Conservation (phyloP, 37 sponge, comb jelly and placozoan genomes). For the Aphrocallistes beatrix region DNA sequence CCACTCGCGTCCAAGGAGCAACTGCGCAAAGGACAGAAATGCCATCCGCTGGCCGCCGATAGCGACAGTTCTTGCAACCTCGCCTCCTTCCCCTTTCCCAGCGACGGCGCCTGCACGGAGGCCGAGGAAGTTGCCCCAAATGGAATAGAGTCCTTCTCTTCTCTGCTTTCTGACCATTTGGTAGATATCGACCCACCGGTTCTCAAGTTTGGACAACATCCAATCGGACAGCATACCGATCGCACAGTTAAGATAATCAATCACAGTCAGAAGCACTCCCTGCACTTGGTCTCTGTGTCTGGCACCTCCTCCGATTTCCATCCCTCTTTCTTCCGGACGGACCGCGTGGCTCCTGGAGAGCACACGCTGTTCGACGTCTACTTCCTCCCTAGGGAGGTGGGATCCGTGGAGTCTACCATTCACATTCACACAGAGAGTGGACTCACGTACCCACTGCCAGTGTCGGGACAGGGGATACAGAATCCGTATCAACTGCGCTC, state of each 20-base stretch:
- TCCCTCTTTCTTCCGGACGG: slow-evolving; percentile 55
- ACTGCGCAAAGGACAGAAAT: not conserved
- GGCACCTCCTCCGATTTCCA: slow-evolving; percentile 61
- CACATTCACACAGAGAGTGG: slow-evolving; percentile 41
- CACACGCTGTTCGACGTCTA: slow-evolving; percentile 55
- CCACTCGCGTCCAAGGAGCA: not conserved
- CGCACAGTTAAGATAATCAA: slow-evolving; percentile 40
- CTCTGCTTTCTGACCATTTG: not conserved
- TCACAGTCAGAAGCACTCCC: slow-evolving; percentile 28
- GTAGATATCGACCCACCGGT: not conserved
- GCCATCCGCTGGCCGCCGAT: not conserved
- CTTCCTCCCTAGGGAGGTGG: slow-evolving; percentile 47
- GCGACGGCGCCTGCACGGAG: not conserved
- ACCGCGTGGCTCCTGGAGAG: slow-evolving; percentile 27
- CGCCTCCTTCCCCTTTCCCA: not conserved
- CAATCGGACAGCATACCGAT: not conserved
- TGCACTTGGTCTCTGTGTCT: slow-evolving; percentile 73
- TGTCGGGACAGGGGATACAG: slow-evolving; percentile 49
- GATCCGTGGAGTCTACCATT: slow-evolving; percentile 30
- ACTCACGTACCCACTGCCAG: slow-evolving; percentile 24
- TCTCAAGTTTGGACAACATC: not conserved
- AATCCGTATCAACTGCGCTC: slow-evolving; percentile 60
- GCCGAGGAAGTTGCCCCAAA: not conserved
- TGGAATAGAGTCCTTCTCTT: not conserved
- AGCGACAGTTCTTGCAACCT: not conserved